These are phyloP conservation scores for Mallateleia sp. DNA, from an alignment of 2,888 invertebrate species.

Conservation along the genomic window DNA sequence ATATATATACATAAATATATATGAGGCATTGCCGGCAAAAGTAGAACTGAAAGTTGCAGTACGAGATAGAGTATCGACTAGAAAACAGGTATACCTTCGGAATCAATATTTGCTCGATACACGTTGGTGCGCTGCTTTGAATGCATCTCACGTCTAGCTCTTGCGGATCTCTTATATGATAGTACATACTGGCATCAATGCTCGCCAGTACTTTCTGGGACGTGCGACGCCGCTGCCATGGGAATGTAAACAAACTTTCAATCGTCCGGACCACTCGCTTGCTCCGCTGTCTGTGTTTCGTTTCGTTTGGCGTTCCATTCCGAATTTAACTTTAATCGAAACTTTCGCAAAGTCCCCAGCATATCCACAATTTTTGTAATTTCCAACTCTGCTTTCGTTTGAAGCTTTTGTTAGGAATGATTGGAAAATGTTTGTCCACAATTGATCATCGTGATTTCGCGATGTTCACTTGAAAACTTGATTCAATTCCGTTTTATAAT, in stretches of 20 bases:
- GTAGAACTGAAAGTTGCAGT: slow-evolving; percentile 55
- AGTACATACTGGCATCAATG: slow-evolving; percentile 55
- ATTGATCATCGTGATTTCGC: no score
- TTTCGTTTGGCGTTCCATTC: no score
- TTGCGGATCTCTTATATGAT: slow-evolving; percentile 80
- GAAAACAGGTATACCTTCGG: slow-evolving; percentile 87
- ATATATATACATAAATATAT: no score
- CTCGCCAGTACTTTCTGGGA: slow-evolving; percentile 50
- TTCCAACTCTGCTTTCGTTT: no score
- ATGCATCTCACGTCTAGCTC: slow-evolving; percentile 81
- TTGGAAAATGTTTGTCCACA: no score
- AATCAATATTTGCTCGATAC: slow-evolving; percentile 88
- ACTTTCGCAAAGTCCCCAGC: background rate
- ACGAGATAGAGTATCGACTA: slow-evolving; percentile 75
- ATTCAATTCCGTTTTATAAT: no score
- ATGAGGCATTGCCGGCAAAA: no score
- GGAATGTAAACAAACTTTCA: slow-evolving; percentile 53
- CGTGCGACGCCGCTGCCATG: slow-evolving; percentile 25
- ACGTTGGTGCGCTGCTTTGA: no score
- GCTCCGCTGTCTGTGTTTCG: background rate
- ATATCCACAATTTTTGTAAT: no score
- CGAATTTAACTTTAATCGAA: no score
- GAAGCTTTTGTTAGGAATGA: no score
- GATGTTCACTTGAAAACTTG: no score
- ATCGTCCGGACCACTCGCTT: background rate